Conservation (phyloP, 1,140 invertebrate species). For the Drosophila teissieri region DNA sequence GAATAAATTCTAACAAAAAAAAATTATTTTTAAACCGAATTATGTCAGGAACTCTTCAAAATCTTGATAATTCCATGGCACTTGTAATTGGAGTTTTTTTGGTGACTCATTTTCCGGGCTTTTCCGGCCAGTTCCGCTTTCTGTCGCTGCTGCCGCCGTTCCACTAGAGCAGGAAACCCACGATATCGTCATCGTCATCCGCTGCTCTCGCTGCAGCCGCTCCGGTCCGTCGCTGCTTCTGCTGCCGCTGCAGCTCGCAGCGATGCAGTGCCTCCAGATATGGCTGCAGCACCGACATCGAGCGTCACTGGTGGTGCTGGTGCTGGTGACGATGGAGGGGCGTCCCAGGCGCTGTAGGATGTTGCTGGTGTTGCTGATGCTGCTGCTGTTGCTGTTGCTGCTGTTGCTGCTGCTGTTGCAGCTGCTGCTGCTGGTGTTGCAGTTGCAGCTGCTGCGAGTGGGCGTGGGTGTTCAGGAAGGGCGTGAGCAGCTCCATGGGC, state of each 20-base stretch:
- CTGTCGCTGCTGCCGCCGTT: conserved; percentile 29
- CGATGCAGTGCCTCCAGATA: conserved; percentile 75
- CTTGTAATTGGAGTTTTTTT: background rate
- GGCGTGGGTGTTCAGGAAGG: conserved; percentile 71
- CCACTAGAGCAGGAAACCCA: conserved; percentile 58
- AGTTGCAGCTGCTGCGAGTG: conserved; percentile 33
- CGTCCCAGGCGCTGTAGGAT: conserved; percentile 15
- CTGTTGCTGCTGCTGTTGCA: conserved; percentile 57
- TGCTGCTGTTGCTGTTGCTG: conserved; percentile 53
- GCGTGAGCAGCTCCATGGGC: conserved; percentile 89
- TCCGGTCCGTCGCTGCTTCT: conserved; percentile 12
- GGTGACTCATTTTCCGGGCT: conserved; percentile 10
- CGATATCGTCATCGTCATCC: conserved; percentile 59
- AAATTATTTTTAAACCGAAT: no score
- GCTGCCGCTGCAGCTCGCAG: conserved; percentile 66
- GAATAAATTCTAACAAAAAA: no score
- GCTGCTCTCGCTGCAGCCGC: conserved; percentile 14
- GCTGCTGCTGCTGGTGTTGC: conserved; percentile 12
- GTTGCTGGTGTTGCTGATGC: conserved; percentile 54
- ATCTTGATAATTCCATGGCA: background rate
- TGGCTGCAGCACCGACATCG: conserved; percentile 77
- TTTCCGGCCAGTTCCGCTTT: conserved; percentile 9
- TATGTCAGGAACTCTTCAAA: background rate
- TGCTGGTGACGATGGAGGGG: conserved; percentile 58
- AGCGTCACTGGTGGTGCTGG: conserved; percentile 74